phyloP scores from a whole-genome alignment of 2,113 vertebrate species.

The Carassius auratus region DNA sequence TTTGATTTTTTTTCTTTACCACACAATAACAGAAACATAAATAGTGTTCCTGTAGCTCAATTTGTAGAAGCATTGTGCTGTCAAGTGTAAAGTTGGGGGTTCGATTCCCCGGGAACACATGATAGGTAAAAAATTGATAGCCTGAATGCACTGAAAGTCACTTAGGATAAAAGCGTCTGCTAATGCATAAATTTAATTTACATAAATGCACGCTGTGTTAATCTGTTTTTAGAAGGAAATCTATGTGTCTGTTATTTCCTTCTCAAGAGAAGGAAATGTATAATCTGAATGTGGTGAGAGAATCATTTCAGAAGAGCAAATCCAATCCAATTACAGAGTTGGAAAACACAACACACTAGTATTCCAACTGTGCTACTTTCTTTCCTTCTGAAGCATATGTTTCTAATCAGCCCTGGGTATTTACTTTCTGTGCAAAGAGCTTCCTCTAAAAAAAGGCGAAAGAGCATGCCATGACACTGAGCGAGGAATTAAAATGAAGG shows the following conservation, averaged over 20 bases:
- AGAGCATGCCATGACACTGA: not conserved
- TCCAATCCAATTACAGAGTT: not conserved
- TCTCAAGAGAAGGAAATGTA: not conserved
- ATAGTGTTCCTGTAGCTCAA: too few relatives aligned
- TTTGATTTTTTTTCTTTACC: not conserved
- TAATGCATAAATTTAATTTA: too few relatives aligned
- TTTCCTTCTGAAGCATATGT: constrained; percentile 8
- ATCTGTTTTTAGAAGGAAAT: too few relatives aligned
- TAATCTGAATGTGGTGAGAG: not conserved
- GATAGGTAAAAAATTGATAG: too few relatives aligned
- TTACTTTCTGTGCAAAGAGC: constrained; percentile 26
- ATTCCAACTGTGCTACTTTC: not conserved
- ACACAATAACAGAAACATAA: not conserved
- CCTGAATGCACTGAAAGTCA: too few relatives aligned
- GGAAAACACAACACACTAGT: not conserved
- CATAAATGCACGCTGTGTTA: not conserved
- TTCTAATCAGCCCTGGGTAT: constrained; percentile 45
- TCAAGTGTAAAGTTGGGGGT: too few relatives aligned
- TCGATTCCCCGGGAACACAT: too few relatives aligned
- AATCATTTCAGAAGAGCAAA: not conserved
- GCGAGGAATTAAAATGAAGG: constrained; percentile 1
- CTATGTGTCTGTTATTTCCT: not conserved
- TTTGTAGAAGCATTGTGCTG: too few relatives aligned
- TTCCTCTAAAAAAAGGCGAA: constrained; percentile 10
- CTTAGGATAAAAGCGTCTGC: too few relatives aligned